These are phyloP conservation scores for Pangasianodon hypophthalmus DNA, from an alignment of 2,113 vertebrate species.

Conservation along the genomic window DNA sequence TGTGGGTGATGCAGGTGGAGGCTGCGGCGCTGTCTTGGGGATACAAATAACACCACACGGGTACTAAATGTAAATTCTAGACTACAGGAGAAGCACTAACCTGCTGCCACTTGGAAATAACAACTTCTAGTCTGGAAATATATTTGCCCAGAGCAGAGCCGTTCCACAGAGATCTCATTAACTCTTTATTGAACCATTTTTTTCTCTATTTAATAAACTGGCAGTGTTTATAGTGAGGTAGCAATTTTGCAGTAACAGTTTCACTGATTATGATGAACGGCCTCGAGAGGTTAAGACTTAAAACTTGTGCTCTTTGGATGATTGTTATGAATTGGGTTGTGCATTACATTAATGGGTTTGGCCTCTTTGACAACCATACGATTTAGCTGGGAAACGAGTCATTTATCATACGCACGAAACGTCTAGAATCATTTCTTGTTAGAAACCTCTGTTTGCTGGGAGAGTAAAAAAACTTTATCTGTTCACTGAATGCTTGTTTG, in stretches of 20 bases:
- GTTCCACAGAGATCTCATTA: slow-evolving; percentile 42
- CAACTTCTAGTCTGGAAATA: slow-evolving; percentile 36
- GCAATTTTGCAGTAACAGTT: slow-evolving; percentile 19
- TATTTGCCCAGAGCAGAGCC: slow-evolving; percentile 31
- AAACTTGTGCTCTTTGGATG: slow-evolving; percentile 30
- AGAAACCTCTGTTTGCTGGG: background rate
- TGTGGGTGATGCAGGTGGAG: slow-evolving; percentile 20
- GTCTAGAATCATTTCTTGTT: slow-evolving; percentile 9
- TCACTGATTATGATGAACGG: slow-evolving; percentile 38
- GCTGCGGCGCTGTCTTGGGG: slow-evolving; percentile 1
- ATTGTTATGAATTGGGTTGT: slow-evolving; percentile 32
- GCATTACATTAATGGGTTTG: slow-evolving; percentile 25
- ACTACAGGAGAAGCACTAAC: slow-evolving; percentile 19
- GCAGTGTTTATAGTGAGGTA: slow-evolving; percentile 28
- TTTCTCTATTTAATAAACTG: slow-evolving; percentile 38
- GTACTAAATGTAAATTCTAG: slow-evolving; percentile 37
- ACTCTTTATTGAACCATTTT: slow-evolving; percentile 47
- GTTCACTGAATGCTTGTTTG: background rate
- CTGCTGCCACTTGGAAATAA: slow-evolving; percentile 37
- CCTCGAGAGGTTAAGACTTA: slow-evolving; percentile 12
- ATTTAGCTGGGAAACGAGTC: background rate
- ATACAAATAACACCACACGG: slow-evolving; percentile 26
- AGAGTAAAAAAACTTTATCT: background rate
- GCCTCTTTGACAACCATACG: background rate
- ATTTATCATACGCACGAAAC: slow-evolving; percentile 9